Percentiles rank a stretch among this genome's conserved stretches.
phyloP scores from a whole-genome alignment of 2,888 invertebrate genomes.

The Arge pagana region DNA sequence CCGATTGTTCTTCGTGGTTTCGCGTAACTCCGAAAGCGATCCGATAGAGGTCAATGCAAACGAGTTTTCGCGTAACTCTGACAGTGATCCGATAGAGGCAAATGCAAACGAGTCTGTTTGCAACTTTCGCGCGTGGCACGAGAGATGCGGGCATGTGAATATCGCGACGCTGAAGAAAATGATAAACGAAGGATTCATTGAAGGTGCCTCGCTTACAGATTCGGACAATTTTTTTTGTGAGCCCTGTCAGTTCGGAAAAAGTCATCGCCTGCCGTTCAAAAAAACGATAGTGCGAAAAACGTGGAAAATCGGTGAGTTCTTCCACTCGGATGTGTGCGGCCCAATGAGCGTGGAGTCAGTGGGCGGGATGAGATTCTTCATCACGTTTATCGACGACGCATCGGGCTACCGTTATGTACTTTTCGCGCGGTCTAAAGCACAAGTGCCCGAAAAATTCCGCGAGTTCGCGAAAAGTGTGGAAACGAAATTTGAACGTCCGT shows the following conservation, averaged over 20 bases:
- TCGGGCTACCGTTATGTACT: conserved; percentile 26
- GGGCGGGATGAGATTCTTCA: conserved; percentile 25
- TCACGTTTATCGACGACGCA: conserved; percentile 30
- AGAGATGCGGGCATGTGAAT: conserved; percentile 22
- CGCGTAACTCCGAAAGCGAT: too few relatives aligned
- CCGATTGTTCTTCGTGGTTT: conserved; percentile 21
- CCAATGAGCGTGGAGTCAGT: conserved; percentile 25
- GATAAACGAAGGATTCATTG: conserved; percentile 9
- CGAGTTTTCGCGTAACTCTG: too few relatives aligned
- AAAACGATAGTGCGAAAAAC: too few relatives aligned
- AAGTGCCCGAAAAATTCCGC: conserved; percentile 21
- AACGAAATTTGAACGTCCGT: not conserved
- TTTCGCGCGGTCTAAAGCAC: conserved; percentile 25
- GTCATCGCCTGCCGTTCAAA: conserved; percentile 16
- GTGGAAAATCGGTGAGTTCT: conserved; percentile 30
- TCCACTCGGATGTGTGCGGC: conserved; percentile 30
- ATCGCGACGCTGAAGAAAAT: conserved; percentile 8
- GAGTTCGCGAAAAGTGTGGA: too few relatives aligned
- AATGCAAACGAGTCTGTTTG: too few relatives aligned
- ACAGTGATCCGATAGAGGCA: too few relatives aligned
- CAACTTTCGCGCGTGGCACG: too few relatives aligned
- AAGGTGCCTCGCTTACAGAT: conserved; percentile 12
- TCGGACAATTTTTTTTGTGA: conserved; percentile 23
- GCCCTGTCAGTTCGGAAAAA: conserved; percentile 21
- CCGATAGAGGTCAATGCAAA: too few relatives aligned